Conservation (phyloP, 2,888 invertebrate species). For the Synanthedon tipuliformis region DNA sequence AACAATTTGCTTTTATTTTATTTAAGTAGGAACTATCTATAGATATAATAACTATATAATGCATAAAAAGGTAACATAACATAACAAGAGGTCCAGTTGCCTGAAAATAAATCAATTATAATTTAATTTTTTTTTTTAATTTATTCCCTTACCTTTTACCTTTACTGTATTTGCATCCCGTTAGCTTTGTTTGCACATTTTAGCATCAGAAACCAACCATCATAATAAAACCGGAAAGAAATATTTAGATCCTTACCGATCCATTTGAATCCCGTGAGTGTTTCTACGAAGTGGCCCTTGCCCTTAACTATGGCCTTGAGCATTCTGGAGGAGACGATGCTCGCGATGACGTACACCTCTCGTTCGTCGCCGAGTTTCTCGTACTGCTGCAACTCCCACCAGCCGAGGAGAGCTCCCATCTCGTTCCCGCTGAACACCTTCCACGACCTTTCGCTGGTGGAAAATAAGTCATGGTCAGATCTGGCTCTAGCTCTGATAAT, state of each 20-base stretch:
- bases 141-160: not conserved
- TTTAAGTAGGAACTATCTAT: too few relatives aligned
- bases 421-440: slow-evolving; percentile 96
- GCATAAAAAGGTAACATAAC: too few relatives aligned
- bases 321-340: slow-evolving; percentile 97
- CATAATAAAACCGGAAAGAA: too few relatives aligned
- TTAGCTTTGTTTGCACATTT: too few relatives aligned
- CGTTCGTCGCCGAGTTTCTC: slow-evolving; percentile 47
- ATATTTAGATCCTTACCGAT: slow-evolving; percentile 79
- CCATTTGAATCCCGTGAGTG: slow-evolving; percentile 99
- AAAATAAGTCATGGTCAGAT: too few relatives aligned
- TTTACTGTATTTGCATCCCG: not conserved
- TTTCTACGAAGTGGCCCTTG: slow-evolving; percentile 85
- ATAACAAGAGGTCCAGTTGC: too few relatives aligned
- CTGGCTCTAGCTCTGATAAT: too few relatives aligned
- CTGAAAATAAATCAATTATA: too few relatives aligned
- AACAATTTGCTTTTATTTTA: too few relatives aligned
- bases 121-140: too few relatives aligned
- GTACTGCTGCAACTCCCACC: slow-evolving; percentile 86
- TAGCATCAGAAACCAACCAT: not conserved
- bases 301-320: slow-evolving; percentile 81
- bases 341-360: slow-evolving; percentile 87
- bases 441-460: slow-evolving; percentile 69
- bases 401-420: slow-evolving; percentile 91
- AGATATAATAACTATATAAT: too few relatives aligned